Conservation (phyloP, 2,797 vertebrate species). For the Selene dorsalis region DNA sequence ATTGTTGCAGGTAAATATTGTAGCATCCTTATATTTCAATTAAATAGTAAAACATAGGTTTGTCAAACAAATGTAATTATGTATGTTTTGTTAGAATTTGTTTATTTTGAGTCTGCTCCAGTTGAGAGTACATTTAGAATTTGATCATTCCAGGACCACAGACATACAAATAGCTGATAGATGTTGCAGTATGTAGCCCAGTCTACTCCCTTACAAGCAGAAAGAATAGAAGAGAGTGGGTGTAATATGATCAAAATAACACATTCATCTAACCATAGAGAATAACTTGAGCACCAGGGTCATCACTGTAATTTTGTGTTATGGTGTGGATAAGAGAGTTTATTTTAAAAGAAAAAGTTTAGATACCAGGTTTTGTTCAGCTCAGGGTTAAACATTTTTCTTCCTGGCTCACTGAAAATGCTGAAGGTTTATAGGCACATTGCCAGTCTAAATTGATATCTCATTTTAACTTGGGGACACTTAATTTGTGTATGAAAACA, state of each 20-base stretch:
- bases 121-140: not conserved
- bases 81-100: not conserved
- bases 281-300: not conserved
- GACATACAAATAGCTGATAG: slow-evolving; percentile 3
- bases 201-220: not conserved
- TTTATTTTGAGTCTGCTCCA: not conserved
- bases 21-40: not conserved
- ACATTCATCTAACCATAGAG: not conserved
- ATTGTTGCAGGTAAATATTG: not conserved
- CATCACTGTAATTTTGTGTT: not conserved
- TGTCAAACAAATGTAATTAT: not conserved
- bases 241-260: not conserved
- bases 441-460: slow-evolving; percentile 10
- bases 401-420: not conserved
- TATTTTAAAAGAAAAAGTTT: too few relatives aligned
- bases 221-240: not conserved
- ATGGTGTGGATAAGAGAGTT: not conserved
- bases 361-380: not conserved
- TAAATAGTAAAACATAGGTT: not conserved
- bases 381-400: not conserved
- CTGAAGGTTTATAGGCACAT: not conserved
- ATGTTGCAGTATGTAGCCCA: not conserved
- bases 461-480: not conserved
- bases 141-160: not conserved
- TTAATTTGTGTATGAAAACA: not conserved